A percentile compares a stretch with the other conserved stretches of the same genome.
Conservation (phyloP, 2,113 vertebrate genomes). For the Rhinolophus sinicus region DNA sequence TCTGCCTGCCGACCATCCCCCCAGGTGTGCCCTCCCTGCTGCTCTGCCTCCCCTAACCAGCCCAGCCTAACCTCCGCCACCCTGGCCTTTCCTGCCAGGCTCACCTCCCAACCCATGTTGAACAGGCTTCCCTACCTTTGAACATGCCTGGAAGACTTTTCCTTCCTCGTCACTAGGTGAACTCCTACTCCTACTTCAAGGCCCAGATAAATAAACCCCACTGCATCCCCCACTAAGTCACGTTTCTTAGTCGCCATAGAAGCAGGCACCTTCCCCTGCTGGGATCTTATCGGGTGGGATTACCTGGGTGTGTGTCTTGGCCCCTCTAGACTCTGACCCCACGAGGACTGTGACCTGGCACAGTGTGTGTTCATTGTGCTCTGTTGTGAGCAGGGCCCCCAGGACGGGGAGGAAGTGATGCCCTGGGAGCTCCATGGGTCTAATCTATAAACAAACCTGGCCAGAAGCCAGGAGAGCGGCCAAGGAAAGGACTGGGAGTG, state of each 20-base stretch:
- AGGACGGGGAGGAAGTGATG: neutral
- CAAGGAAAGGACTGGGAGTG: neutral
- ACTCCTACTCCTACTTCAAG: slow-evolving; percentile 27
- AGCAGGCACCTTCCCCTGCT: neutral
- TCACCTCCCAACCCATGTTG: neutral
- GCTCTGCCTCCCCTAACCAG: neutral
- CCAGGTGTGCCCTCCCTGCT: neutral
- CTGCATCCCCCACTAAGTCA: neutral
- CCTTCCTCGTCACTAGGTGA: neutral
- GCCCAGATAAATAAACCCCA: neutral
- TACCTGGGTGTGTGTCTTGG: neutral
- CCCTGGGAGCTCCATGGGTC: neutral
- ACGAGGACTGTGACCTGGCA: neutral
- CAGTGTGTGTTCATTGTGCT: neutral
- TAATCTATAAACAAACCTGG: neutral
- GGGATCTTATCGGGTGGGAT: neutral
- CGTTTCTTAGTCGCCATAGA: neutral
- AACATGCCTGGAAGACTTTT: neutral
- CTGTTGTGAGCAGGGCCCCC: neutral
- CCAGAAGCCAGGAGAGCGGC: neutral
- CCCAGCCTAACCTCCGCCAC: neutral
- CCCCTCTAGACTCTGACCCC: neutral
- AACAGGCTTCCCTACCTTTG: neutral
- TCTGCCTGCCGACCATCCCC: neutral
- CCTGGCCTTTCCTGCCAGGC: neutral